These are phyloP conservation scores for Hypomecis punctinalis DNA, from an alignment of 2,888 invertebrate genomes.

Conservation along the genomic window DNA sequence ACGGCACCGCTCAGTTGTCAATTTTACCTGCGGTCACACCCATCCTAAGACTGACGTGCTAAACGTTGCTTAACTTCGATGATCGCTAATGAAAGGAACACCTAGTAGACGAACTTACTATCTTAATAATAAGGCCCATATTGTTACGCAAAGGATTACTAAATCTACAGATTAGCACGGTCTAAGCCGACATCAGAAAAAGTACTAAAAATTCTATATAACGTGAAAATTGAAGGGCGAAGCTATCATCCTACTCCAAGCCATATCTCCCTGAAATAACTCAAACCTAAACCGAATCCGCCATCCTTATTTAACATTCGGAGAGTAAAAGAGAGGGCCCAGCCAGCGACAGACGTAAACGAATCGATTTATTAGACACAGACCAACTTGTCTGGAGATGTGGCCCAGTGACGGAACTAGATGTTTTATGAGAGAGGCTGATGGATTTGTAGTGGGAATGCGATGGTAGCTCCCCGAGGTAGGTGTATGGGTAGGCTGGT, in stretches of 20 bases:
- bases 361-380: conserved; percentile 28
- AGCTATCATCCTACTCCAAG: background rate
- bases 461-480: background rate
- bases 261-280: conserved; percentile 1
- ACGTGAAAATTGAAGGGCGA: too few species aligned
- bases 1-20: too few species aligned
- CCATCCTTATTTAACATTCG: background rate
- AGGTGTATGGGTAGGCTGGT: background rate
- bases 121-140: too few species aligned
- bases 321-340: conserved; percentile 9
- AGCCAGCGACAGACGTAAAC: conserved; percentile 23
- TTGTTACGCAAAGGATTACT: too few species aligned
- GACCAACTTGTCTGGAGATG: background rate
- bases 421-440: background rate
- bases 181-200: too few species aligned
- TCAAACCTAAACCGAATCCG: conserved; percentile 1
- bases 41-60: too few species aligned
- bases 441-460: background rate
- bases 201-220: too few species aligned
- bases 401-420: background rate
- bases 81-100: too few species aligned
- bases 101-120: too few species aligned
- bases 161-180: too few species aligned
- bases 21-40: too few species aligned
- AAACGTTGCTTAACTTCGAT: too few species aligned